Percentiles rank a stretch among this genome's conserved stretches.
Evolutionary conservation across 2,888 invertebrate genomes (phyloP).

Genomic region (Polyploca ridens): DNA sequence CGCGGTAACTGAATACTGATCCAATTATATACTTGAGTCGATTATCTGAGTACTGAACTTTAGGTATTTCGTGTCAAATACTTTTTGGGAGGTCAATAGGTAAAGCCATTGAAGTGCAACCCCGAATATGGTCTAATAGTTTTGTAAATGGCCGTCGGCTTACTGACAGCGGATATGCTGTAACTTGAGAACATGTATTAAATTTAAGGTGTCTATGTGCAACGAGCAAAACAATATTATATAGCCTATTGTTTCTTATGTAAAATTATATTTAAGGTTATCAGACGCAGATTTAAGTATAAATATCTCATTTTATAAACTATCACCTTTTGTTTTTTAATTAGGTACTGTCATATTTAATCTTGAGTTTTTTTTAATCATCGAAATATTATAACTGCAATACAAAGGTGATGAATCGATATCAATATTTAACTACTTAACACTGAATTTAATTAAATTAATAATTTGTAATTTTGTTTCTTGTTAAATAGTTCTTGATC

Average conservation of each 20-base stretch:
- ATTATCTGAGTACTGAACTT: slow-evolving; percentile 77
- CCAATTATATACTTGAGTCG: slow-evolving; percentile 70
- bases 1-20: slow-evolving; percentile 60
- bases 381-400: too few species aligned
- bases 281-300: too few species aligned
- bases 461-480: too few species aligned
- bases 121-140: slow-evolving; percentile 78
- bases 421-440: too few species aligned
- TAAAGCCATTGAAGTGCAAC: slow-evolving; percentile 80
- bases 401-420: too few species aligned
- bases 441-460: too few species aligned
- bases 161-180: slow-evolving; percentile 70
- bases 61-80: slow-evolving; percentile 70
- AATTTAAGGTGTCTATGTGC: slow-evolving; percentile 65
- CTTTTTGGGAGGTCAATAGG: slow-evolving; percentile 74
- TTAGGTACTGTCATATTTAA: too few species aligned
- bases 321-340: not conserved
- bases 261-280: slow-evolving; percentile 11
- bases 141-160: slow-evolving; percentile 68
- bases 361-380: too few species aligned
- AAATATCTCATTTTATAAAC: not conserved
- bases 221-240: slow-evolving; percentile 49
- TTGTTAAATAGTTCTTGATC: not conserved
- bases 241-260: slow-evolving; percentile 31
- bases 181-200: slow-evolving; percentile 70